Evolutionary conservation across 64 coral and sea anemone species (phyloP).

Genomic region (Montipora capricornis): DNA sequence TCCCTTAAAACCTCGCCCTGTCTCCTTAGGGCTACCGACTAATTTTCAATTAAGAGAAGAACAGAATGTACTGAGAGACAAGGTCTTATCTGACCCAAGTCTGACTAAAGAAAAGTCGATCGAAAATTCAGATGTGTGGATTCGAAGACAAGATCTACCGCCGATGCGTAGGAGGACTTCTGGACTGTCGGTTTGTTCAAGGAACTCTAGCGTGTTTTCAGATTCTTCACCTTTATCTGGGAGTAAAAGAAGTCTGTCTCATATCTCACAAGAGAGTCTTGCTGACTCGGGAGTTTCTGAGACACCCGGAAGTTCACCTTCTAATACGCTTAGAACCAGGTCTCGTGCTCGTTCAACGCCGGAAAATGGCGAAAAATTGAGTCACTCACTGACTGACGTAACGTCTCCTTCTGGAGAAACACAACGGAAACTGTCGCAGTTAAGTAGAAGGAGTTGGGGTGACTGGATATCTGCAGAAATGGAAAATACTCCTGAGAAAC

Average conservation of each 20-base stretch:
- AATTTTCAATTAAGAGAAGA: conserved; percentile 10
- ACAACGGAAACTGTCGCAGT: conserved; percentile 54
- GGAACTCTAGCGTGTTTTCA: conserved; percentile 43
- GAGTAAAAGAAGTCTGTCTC: conserved; percentile 76
- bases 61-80: background rate
- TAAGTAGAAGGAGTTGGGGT: conserved; percentile 64
- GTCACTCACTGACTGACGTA: conserved; percentile 33
- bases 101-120: conserved; percentile 6
- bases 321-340: conserved; percentile 61
- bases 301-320: conserved; percentile 78
- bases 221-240: conserved; percentile 52
- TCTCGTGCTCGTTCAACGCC: background rate
- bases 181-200: conserved; percentile 1
- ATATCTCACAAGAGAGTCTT: conserved; percentile 85
- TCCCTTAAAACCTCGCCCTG: conserved; percentile 37
- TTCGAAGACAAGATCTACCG: background rate
- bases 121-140: conserved; percentile 39
- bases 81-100: conserved; percentile 50
- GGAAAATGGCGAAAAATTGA: conserved; percentile 26
- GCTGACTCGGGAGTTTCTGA: conserved; percentile 84
- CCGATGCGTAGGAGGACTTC: conserved; percentile 4
- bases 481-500: conserved; percentile 32
- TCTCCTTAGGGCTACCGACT: conserved; percentile 15
- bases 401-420: conserved; percentile 28
- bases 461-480: conserved; percentile 71